Evolutionary conservation across 2,888 invertebrate species (phyloP), one percentile per base, ranked within the genome.

Genomic region (Caenorhabditis sinica): DNA sequence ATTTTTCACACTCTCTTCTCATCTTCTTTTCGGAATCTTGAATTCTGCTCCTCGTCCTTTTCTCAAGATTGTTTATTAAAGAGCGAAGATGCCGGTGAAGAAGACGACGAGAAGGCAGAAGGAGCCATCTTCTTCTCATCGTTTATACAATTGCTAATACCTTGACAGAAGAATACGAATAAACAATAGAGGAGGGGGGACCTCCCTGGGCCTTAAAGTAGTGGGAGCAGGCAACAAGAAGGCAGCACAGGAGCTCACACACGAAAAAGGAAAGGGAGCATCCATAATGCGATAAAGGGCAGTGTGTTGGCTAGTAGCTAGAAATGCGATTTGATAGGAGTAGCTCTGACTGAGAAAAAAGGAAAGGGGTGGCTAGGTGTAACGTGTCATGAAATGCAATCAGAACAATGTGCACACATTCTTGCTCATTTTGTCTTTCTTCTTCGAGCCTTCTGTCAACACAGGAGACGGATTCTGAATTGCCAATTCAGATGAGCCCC

Each of bases 261-360:
- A 40, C 40, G 72, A 23, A 23, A 40, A 43, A 40, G 80, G 80
- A 80, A 80, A 72, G 80, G 80, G 80, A 80, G 80, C 80, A 80
- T 80, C 80, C 80, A 80, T 80, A 80, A 80, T 80, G 80, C 80
- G 80, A 80, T 80, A 80, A 80, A 80, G 80, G 80, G 80, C 80
- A 80, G 80, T 80, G 72, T 45, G 9, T 60, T 60, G 60, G 71
- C 45, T 40, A 56, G 61, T 30, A 65, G 43, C 40, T 6, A 69
- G 66, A 72, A 80, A 80, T 80, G 80, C 80, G 80, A 80, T 80
- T 80, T 80, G 80, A 79, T 79, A 79, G 79, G 65, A 36, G 79
- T 28, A 30, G 33, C n/a, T n/a, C n/a, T n/a, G n/a, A n/a, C n/a
- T n/a, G n/a, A n/a, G n/a, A n/a, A n/a, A n/a, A n/a, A n/a, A n/a